Evolutionary conservation across 2,113 vertebrate genomes (phyloP), one percentile per base, ranked within the genome.

Genomic region (Vulpes ferrilata): DNA sequence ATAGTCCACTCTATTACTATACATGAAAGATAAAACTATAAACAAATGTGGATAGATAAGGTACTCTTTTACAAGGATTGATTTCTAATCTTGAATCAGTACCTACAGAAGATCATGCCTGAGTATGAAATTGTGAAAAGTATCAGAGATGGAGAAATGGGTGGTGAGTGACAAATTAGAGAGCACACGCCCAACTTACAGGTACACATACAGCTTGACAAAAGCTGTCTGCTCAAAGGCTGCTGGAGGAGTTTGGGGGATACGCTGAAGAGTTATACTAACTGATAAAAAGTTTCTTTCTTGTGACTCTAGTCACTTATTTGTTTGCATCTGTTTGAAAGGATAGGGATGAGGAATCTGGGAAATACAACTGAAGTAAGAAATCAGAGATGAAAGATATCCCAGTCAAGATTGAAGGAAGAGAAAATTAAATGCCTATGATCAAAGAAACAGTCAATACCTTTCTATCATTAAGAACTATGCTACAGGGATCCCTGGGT

Each of bases 21-120:
- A 74, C 22, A 64, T 19, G 38, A 16, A 88, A n/a, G 35, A 83
- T 27, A 51, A 85, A 81, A 32, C 25, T 59, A 57, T 25, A 57
- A 82, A 78, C 8, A 73, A 17, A 60, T 82, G 59, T 35, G 11
- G 11, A 11, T 51, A 60, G 7, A 90, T 90, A 64, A 84, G 15
- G 22, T 57, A 30, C 43, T 91, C 32, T 60, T 94, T 48, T 88
- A 80, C 4, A 74, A 74, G 59, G n/a, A 80, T 0, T 0, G 20
- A 83, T 69, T 84, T 59, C 55, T 69, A 93, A 81, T 69, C 10
- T 76, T 85, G 20, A 93, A 76, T 93, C 16, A 80, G 71, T 48
- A 90, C 62, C 0, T 12, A 92, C 7, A 73, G 32, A 59, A 85
- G 30, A 30, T 80, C 55, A 81, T 3, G 3, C 5, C 43, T 65